Conservation (phyloP, 2,797 vertebrate species). For the Salmo trutta region DNA sequence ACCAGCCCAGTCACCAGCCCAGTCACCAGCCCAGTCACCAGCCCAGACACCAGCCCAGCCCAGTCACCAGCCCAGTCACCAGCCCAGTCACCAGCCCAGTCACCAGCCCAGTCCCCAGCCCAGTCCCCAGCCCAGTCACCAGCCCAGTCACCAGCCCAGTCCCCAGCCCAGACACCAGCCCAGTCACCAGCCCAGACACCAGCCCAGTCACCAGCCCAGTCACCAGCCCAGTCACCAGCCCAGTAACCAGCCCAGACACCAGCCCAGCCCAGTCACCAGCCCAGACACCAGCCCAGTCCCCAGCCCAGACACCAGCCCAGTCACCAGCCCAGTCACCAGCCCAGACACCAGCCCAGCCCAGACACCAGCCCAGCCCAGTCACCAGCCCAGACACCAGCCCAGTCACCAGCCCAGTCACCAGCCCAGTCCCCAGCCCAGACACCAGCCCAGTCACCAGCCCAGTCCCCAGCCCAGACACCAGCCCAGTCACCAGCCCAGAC, state of each 20-base stretch:
- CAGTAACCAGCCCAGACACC: no score
- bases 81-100: slow-evolving; percentile 19
- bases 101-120: slow-evolving; percentile 19
- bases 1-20: slow-evolving; percentile 20
- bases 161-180: no score
- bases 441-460: slow-evolving; percentile 20
- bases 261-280: no score
- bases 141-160: slow-evolving; percentile 11
- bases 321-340: slow-evolving; percentile 18
- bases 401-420: slow-evolving; percentile 23
- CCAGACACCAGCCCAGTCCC: slow-evolving; percentile 19
- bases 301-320: slow-evolving; percentile 23
- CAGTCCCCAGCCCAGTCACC: slow-evolving; percentile 17
- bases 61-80: slow-evolving; percentile 19
- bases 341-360: slow-evolving; percentile 21
- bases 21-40: slow-evolving; percentile 23
- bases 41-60: slow-evolving; percentile 13
- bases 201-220: no score
- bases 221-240: no score
- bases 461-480: slow-evolving; percentile 14
- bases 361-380: slow-evolving; percentile 14
- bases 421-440: slow-evolving; percentile 11
- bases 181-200: no score
- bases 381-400: slow-evolving; percentile 20
- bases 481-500: no score